Evolutionary conservation across 2,888 invertebrate genomes (phyloP), one percentile per base, ranked within the genome.

Genomic region (Tridacna crocea): DNA sequence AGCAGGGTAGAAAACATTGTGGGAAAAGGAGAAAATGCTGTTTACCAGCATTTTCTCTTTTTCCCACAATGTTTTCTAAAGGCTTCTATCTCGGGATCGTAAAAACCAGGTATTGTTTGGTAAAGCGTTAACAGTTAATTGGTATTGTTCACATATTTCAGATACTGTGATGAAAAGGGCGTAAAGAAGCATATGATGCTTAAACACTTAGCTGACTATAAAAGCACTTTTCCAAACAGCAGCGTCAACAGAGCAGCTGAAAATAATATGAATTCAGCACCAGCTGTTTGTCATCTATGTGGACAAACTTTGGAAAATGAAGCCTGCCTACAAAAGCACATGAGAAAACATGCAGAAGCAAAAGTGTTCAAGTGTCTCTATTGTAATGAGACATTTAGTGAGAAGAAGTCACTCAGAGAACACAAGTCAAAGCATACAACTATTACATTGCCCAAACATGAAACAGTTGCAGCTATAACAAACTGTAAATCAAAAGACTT

Each of bases 91-190:
- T n/a, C 10, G 13, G n/a, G 61, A 61, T 61, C n/a, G 61, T 15
- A n/a, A n/a, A n/a, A n/a, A n/a, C n/a, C n/a, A n/a, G n/a, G n/a
- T n/a, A n/a, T n/a, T n/a, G n/a, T n/a, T n/a, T 61, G 10, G n/a
- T 10, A 22, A 61, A 61, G 51, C 15, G 51, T 51, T 15, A 66
- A 22, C 72, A 80, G 83, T 80, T 55, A 68, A 65, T 19, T 6
- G 27, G 36, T 36, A 36, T 13, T 61, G 15, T 73, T 61, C 22
- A n/a, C 46, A n/a, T 47, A 8, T 79, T 79, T 22, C 46, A 79
- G 79, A n/a, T 79, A 79, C 74, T 79, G 79, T 74, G 74, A 66
- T 48, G 68, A 74, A 15, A 79, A 79, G 46, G 46, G 68, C 17
- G 68, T 79, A 1, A 79, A 68, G 46, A 48, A 70, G 51, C 70